Evolutionary conservation across 2,888 invertebrate species (phyloP), one percentile per base, ranked within the genome.

Genomic region (Cephonodes hylas): DNA sequence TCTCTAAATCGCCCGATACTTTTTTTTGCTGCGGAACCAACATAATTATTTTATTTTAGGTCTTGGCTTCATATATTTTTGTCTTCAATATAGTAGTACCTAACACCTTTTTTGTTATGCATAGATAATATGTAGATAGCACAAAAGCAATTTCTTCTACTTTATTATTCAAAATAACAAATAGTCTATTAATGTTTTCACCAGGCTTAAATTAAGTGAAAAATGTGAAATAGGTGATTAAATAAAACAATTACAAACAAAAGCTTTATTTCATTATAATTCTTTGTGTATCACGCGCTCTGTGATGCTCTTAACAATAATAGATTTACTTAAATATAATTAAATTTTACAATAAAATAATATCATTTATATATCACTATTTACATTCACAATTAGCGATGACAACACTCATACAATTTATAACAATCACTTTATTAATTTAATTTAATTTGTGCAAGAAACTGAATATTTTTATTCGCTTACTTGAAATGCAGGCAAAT

Each of bases 191-290:
- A n/a, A n/a, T n/a, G n/a, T n/a, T n/a, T n/a, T n/a, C n/a, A n/a
- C n/a, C n/a, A n/a, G n/a, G n/a, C n/a, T n/a, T n/a, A n/a, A n/a
- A n/a, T 8, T 31, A 31, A 6, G 10, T 1, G n/a, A 8, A 7
- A 4, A 8, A 31, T 42, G 2, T 2, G 18, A 4, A 20, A 3
- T 2, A 18, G 18, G 27, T 53, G 27, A 18, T 27, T 38, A 69
- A 70, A 71, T 71, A 62, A 74, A 78, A 81, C 69, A 66, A 74
- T 70, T 66, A 60, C 61, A 62, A 83, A 88, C 86, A 85, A 81
- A 90, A 90, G 89, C 90, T 89, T 89, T 90, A 89, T 88, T 91
- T 83, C 31, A 81, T 86, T 83, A 79, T 84, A 82, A 88, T 84
- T 88, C 86, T 84, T 85, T 81, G 88, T 87, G 86, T 85, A 69